Conservation (phyloP, 2,113 vertebrate species). For the Oncorhynchus kisutch region DNA sequence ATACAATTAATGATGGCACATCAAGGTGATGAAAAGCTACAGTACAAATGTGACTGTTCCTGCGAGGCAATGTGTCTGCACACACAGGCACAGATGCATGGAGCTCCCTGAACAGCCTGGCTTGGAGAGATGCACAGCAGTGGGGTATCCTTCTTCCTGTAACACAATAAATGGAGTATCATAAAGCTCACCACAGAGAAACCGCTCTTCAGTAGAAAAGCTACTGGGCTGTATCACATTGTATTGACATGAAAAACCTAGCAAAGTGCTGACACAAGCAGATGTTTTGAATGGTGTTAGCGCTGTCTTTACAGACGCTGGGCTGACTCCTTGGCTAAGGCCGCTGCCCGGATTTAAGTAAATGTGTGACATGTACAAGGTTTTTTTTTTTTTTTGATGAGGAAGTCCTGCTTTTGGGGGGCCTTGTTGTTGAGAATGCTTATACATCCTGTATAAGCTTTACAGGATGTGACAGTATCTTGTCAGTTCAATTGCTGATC, state of each 20-base stretch:
- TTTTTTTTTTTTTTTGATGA: not conserved
- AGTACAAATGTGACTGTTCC: conserved; percentile 49
- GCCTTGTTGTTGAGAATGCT: conserved; percentile 7
- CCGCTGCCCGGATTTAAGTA: conserved; percentile 22
- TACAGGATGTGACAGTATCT: not conserved
- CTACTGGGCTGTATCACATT: conserved; percentile 12
- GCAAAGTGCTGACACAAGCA: conserved; percentile 51
- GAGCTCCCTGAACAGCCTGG: conserved; percentile 26
- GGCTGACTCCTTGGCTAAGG: conserved; percentile 29
- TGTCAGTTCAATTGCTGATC: conserved; percentile 6
- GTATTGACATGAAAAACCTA: conserved; percentile 24
- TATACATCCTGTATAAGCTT: conserved; percentile 6
- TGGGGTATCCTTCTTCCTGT: conserved; percentile 10
- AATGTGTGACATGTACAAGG: conserved; percentile 30
- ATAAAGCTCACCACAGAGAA: conserved; percentile 3
- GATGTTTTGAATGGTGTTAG: conserved; percentile 26
- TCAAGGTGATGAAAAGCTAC: conserved; percentile 44
- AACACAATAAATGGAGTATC: conserved; percentile 42
- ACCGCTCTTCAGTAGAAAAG: conserved; percentile 36
- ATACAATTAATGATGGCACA: conserved; percentile 39
- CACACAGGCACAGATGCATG: conserved; percentile 32
- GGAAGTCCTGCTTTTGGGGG: conserved; percentile 1
- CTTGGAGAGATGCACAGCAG: conserved; percentile 29
- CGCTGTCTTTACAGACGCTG: conserved; percentile 35
- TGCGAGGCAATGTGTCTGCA: conserved; percentile 25